Evolutionary conservation across 2,113 vertebrate genomes (phyloP).

Genomic region (Naja naja): DNA sequence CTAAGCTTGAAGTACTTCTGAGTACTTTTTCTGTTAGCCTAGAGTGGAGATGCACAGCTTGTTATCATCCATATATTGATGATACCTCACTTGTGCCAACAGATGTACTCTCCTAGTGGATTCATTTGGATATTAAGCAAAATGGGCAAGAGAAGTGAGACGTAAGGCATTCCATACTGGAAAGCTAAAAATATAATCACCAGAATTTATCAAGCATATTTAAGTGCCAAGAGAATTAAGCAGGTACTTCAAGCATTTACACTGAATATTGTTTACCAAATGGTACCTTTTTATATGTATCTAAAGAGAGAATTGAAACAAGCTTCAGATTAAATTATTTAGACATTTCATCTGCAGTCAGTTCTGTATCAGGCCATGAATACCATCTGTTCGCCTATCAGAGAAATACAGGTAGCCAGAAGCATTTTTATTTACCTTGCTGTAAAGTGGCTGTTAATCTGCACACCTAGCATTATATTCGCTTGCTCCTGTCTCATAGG

Average conservation of each 20-base stretch:
- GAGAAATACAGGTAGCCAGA: conserved; percentile 13
- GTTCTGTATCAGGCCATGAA: conserved; percentile 34
- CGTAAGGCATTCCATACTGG: neutral
- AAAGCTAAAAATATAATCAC: neutral
- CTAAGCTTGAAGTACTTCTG: neutral
- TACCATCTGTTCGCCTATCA: conserved; percentile 12
- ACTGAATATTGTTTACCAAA: neutral
- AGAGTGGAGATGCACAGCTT: neutral
- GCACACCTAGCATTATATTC: conserved; percentile 15
- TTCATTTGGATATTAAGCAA: neutral
- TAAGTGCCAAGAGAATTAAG: neutral
- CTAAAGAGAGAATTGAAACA: neutral
- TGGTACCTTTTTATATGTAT: neutral
- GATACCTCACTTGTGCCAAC: neutral
- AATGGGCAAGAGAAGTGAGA: neutral
- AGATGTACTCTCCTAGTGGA: neutral
- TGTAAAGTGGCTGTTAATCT: conserved; percentile 27
- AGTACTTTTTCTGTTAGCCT: neutral
- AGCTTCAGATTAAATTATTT: conserved; percentile 42
- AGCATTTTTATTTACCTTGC: conserved; percentile 41
- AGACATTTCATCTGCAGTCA: conserved; percentile 23
- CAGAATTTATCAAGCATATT: neutral
- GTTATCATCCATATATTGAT: neutral
- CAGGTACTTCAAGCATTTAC: neutral
- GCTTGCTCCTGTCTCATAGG: conserved; percentile 21